phyloP scores from a whole-genome alignment of 2,113 vertebrate species.

The Pungitius pungitius region DNA sequence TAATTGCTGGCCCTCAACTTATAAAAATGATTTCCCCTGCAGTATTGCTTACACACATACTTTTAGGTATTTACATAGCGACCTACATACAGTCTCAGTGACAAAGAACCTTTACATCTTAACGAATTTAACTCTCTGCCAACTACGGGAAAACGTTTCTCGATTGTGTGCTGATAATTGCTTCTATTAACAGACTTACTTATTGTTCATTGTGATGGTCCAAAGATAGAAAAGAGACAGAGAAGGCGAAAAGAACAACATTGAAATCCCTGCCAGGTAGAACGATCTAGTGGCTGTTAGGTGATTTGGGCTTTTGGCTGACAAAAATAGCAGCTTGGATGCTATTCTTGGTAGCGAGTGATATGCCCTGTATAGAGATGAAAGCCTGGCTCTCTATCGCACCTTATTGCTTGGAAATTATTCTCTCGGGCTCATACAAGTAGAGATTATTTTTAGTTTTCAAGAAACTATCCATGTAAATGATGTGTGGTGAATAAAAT shows the following conservation, averaged over 20 bases:
- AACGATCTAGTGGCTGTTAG: slow-evolving; percentile 36
- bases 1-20: neutral
- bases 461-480: slow-evolving; percentile 1
- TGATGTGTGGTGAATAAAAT: neutral
- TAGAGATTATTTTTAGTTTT: slow-evolving; percentile 4
- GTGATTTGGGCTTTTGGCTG: slow-evolving; percentile 51
- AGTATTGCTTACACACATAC: neutral
- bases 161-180: slow-evolving; percentile 44
- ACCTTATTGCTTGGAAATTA: slow-evolving; percentile 21
- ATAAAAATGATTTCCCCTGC: neutral
- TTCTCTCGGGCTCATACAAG: slow-evolving; percentile 17
- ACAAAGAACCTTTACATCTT: slow-evolving; percentile 14
- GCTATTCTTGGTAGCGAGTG: slow-evolving; percentile 61
- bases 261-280: slow-evolving; percentile 60
- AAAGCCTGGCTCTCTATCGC: slow-evolving; percentile 49
- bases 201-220: slow-evolving; percentile 52
- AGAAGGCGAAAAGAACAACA: slow-evolving; percentile 44
- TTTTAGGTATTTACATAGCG: neutral
- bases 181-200: slow-evolving; percentile 64
- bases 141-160: slow-evolving; percentile 49
- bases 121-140: slow-evolving; percentile 20
- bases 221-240: slow-evolving; percentile 25
- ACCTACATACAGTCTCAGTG: neutral
- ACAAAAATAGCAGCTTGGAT: slow-evolving; percentile 64
- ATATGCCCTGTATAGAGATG: slow-evolving; percentile 56